Conservation (phyloP, 2,113 vertebrate genomes). For the Atractosteus spatula region DNA sequence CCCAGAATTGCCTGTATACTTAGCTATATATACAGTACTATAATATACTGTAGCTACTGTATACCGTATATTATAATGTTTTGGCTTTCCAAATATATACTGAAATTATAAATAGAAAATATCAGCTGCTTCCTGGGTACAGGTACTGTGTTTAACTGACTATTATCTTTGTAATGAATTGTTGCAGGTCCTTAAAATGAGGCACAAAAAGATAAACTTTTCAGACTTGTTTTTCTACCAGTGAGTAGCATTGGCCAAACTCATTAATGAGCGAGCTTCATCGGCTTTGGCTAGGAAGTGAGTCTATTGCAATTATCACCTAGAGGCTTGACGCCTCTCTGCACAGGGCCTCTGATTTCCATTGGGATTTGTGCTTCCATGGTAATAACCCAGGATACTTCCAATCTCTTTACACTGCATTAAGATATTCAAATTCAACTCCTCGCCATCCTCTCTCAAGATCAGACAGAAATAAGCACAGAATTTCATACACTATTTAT, state of each 20-base stretch:
- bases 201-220: no score
- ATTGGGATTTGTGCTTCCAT: neutral
- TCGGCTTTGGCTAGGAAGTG: neutral
- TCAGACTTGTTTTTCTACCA: neutral
- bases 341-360: neutral
- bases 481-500: slow-evolving; percentile 4
- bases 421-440: slow-evolving; percentile 1
- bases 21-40: no score
- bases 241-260: neutral
- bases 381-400: slow-evolving; percentile 4
- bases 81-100: no score
- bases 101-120: no score
- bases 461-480: neutral
- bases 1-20: no score
- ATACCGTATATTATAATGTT: no score
- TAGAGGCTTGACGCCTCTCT: neutral
- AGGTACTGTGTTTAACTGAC: no score
- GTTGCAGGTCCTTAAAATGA: no score
- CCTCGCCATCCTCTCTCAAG: neutral
- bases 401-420: slow-evolving; percentile 2
- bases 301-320: slow-evolving; percentile 3
- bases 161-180: no score
- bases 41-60: no score
- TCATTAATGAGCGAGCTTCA: neutral
- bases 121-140: no score